Evolutionary conservation across 2,888 invertebrate genomes (phyloP).

Genomic region (Tachystola acroxantha): DNA sequence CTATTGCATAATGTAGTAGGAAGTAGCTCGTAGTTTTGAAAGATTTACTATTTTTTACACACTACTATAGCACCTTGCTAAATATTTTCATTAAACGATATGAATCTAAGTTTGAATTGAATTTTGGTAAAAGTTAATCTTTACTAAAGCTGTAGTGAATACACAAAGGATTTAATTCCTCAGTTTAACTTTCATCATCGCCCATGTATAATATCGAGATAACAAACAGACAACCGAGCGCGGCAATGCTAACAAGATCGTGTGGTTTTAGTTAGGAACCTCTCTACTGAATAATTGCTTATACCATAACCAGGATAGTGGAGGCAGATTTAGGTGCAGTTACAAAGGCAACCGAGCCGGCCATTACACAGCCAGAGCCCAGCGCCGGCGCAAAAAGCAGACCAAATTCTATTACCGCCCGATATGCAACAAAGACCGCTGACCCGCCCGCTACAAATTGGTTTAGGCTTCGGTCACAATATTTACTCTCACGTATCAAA

Average conservation of each 20-base stretch:
- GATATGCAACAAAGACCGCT: constrained; percentile 77
- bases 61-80: too few species aligned
- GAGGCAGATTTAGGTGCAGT: constrained; percentile 69
- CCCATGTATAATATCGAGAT: constrained; percentile 3
- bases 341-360: constrained; percentile 69
- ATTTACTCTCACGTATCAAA: constrained; percentile 60
- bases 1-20: too few species aligned
- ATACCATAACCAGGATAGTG: constrained; percentile 46
- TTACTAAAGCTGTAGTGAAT: too few species aligned
- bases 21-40: too few species aligned
- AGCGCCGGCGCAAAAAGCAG: constrained; percentile 71
- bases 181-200: constrained; percentile 3
- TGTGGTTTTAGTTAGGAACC: constrained; percentile 15
- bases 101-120: too few species aligned
- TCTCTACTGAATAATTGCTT: constrained; percentile 37
- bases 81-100: too few species aligned
- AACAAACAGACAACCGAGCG: constrained; percentile 11
- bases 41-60: too few species aligned
- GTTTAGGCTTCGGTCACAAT: constrained; percentile 71
- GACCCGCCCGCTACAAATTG: constrained; percentile 68
- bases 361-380: constrained; percentile 56
- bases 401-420: constrained; percentile 75
- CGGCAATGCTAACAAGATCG: constrained; percentile 11
- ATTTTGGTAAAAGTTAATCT: too few species aligned
- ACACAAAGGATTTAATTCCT: too few species aligned